Evolutionary conservation across 2,888 invertebrate species (phyloP).

Genomic region (Tyria jacobaeae): DNA sequence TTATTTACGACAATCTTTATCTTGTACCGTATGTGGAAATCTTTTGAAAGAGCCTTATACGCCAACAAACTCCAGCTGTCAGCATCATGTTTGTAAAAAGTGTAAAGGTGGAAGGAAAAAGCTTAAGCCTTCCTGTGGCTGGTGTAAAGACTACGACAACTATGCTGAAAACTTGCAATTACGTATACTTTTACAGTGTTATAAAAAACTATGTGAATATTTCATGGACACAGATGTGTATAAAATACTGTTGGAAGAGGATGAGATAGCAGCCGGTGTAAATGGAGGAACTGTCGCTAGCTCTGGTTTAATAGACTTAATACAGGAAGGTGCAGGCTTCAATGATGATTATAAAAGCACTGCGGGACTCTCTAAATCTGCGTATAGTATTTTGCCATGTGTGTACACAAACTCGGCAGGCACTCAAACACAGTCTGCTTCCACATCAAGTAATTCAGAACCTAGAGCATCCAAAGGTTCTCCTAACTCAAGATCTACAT

Average conservation of each 20-base stretch:
- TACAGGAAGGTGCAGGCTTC: constrained; percentile 93
- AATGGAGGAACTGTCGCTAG: constrained; percentile 84
- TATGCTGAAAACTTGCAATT: constrained; percentile 94
- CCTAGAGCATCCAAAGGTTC: constrained; percentile 71
- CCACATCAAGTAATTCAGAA: constrained; percentile 69
- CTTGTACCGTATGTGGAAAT: constrained; percentile 96
- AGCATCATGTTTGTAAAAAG: constrained; percentile 95
- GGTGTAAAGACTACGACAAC: constrained; percentile 94
- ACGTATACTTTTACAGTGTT: constrained; percentile 94
- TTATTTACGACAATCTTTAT: constrained; percentile 94
- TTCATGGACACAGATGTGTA: constrained; percentile 91
- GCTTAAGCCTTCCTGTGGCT: constrained; percentile 93
- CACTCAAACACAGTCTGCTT: constrained; percentile 76
- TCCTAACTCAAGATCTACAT: constrained; percentile 73
- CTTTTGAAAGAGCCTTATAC: constrained; percentile 93
- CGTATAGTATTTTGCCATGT: constrained; percentile 91
- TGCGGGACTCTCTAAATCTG: constrained; percentile 90
- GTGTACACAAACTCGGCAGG: constrained; percentile 89
- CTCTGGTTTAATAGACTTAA: constrained; percentile 90
- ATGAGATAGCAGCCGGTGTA: constrained; percentile 81
- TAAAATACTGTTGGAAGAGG: constrained; percentile 86
- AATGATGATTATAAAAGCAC: constrained; percentile 91
- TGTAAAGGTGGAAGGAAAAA: constrained; percentile 95
- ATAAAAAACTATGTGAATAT: constrained; percentile 95
- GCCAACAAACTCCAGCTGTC: constrained; percentile 92